A percentile compares a stretch with the other conserved stretches of the same genome.
These are phyloP conservation scores for Chrysomallon squamiferum DNA, from an alignment of 1,140 invertebrate species.

Conservation along the genomic window DNA sequence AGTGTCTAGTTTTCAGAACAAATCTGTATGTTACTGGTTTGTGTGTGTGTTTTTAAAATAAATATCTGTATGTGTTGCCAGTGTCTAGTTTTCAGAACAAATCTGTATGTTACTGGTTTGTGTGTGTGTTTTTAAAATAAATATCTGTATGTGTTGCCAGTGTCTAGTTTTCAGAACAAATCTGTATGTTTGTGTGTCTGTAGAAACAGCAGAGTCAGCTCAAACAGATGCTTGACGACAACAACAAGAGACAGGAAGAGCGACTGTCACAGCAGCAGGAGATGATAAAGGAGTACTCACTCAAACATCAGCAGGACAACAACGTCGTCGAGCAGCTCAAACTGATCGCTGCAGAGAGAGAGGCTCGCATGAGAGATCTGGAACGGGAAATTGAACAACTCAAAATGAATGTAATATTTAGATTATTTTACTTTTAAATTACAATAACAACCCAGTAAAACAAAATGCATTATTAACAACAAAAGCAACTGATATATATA, in stretches of 20 bases:
- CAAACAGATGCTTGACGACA: constrained; percentile 48
- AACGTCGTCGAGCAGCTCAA: constrained; percentile 58
- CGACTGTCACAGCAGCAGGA: constrained; percentile 26
- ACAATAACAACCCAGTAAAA: not conserved
- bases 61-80: too few species aligned
- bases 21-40: too few species aligned
- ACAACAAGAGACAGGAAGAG: constrained; percentile 29
- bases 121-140: too few species aligned
- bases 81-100: too few species aligned
- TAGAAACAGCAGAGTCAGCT: constrained; percentile 55
- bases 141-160: too few species aligned
- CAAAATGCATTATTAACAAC: constrained; percentile 9
- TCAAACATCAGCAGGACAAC: constrained; percentile 52
- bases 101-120: too few species aligned
- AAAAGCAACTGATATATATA: too few species aligned
- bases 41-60: too few species aligned
- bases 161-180: too few species aligned
- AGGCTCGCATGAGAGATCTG: constrained; percentile 45
- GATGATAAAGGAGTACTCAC: constrained; percentile 36
- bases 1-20: too few species aligned
- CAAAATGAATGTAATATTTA: constrained; percentile 27
- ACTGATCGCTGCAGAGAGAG: constrained; percentile 50
- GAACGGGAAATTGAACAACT: constrained; percentile 45
- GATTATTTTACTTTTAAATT: constrained; percentile 6
- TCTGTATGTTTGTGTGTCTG: too few species aligned